These are phyloP conservation scores for Pteria penguin DNA, from an alignment of 2,888 invertebrate species.

Conservation along the genomic window DNA sequence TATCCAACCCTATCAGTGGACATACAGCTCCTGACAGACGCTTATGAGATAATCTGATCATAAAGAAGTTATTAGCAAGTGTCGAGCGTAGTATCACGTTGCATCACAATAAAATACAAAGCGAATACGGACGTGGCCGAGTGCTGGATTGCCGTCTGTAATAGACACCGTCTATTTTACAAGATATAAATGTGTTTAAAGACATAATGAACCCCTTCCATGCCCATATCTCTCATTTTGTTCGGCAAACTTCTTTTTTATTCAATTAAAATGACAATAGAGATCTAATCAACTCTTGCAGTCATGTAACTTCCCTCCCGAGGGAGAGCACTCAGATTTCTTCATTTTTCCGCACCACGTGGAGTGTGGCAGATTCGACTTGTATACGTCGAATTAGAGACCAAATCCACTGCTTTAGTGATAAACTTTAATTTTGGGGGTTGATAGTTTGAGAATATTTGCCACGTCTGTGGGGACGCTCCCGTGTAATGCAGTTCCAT, in stretches of 20 bases:
- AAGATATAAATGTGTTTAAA: constrained; percentile 25
- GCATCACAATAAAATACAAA: not conserved
- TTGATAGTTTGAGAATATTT: not conserved
- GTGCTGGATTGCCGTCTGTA: not conserved
- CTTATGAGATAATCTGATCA: too few species aligned
- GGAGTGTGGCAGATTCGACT: not conserved
- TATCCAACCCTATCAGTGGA: too few species aligned
- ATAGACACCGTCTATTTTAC: constrained; percentile 18
- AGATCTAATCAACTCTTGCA: constrained; percentile 6
- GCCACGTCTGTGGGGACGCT: not conserved
- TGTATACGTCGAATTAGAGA: constrained; percentile 27
- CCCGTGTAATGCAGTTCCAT: not conserved
- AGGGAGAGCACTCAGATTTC: constrained; percentile 12
- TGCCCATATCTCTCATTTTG: constrained; percentile 14
- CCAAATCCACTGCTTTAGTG: constrained; percentile 2
- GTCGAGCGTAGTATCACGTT: too few species aligned
- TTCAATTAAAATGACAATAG: constrained; percentile 11
- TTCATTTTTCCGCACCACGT: not conserved
- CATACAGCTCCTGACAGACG: too few species aligned
- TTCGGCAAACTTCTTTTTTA: constrained; percentile 9
- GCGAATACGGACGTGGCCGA: not conserved
- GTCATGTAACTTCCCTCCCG: constrained; percentile 20
- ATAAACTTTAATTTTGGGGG: not conserved
- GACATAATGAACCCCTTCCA: constrained; percentile 5
- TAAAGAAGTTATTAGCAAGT: too few species aligned